phyloP scores from a whole-genome alignment of 2,888 invertebrate genomes.

The Synergus japonicus region DNA sequence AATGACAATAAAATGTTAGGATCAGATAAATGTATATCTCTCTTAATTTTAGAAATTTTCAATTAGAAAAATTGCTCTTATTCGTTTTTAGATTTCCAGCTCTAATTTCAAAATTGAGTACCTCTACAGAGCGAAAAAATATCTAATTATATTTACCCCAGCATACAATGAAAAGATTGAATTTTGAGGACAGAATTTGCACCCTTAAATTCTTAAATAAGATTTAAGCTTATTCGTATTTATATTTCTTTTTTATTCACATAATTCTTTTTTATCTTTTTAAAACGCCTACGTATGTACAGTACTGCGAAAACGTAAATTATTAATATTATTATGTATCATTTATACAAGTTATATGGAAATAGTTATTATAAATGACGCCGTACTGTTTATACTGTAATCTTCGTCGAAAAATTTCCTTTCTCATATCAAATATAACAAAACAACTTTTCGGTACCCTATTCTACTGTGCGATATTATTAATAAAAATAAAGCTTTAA shows the following conservation, averaged over 20 bases:
- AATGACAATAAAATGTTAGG: no score
- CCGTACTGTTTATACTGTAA: not conserved
- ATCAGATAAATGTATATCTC: no score
- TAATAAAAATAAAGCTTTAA: not conserved
- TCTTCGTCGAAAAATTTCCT: not conserved
- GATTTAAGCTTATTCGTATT: no score
- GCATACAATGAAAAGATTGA: no score
- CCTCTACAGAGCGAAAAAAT: no score
- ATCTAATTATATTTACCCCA: no score
- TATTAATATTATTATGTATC: constrained; percentile 9
- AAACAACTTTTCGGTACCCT: not conserved
- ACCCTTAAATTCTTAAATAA: not conserved
- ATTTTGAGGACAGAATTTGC: no score
- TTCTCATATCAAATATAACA: not conserved
- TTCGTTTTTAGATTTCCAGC: no score
- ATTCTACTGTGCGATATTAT: not conserved
- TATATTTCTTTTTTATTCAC: not conserved
- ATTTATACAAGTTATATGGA: constrained; percentile 7
- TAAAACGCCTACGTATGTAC: constrained; percentile 15
- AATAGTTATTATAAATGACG: constrained; percentile 4
- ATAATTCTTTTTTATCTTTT: not conserved
- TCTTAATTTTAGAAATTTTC: no score
- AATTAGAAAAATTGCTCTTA: no score
- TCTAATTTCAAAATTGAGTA: no score
- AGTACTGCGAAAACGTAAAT: not conserved